A percentile compares a stretch with the other conserved stretches of the same genome.
Evolutionary conservation across 2,888 invertebrate species (phyloP).

Genomic region (Acleris holmiana): DNA sequence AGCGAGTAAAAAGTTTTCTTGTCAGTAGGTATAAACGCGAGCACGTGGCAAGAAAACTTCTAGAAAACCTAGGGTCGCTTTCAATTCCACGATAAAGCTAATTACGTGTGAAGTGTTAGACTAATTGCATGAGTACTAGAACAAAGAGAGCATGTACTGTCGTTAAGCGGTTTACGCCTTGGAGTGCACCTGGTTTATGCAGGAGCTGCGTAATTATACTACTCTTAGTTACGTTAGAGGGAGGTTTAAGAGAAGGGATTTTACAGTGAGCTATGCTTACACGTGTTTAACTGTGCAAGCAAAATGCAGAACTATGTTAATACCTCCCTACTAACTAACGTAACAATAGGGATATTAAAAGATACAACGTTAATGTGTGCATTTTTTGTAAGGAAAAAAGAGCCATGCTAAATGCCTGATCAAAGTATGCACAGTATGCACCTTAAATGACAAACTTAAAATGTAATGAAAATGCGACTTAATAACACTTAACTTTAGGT

Average conservation of each 20-base stretch:
- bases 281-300: background rate
- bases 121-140: conserved; percentile 56
- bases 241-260: conserved; percentile 8
- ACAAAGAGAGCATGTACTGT: conserved; percentile 55
- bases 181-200: conserved; percentile 50
- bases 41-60: conserved; percentile 45
- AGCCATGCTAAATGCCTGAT: too few species aligned
- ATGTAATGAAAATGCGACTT: too few species aligned
- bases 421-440: too few species aligned
- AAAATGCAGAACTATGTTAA: too few species aligned
- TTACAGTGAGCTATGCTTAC: background rate
- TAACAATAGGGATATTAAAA: too few species aligned
- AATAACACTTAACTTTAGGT: too few species aligned
- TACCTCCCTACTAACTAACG: too few species aligned
- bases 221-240: conserved; percentile 20
- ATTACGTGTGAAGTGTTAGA: conserved; percentile 62
- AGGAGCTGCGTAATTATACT: conserved; percentile 28
- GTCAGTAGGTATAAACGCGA: conserved; percentile 44
- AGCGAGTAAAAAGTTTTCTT: conserved; percentile 27
- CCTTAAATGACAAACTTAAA: too few species aligned
- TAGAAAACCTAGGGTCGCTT: conserved; percentile 46
- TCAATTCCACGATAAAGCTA: conserved; percentile 59
- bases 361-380: too few species aligned
- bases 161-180: conserved; percentile 49
- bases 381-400: too few species aligned